Evolutionary conservation across 35 echinoderm and acorn worm genomes (phyloP).

Genomic region (Ophioderma brevispina): DNA sequence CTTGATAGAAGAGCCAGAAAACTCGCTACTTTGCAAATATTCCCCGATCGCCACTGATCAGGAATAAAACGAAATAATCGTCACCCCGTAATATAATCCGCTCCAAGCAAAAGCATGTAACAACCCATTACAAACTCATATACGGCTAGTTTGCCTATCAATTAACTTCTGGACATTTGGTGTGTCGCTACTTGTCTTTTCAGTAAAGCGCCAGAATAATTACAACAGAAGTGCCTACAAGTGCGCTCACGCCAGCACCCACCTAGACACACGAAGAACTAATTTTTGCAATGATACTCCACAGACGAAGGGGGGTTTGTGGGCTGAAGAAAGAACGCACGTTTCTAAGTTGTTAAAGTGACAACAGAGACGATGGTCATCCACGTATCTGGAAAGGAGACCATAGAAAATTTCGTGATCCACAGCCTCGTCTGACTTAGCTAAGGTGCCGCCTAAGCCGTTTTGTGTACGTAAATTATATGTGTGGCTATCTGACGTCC

Average conservation of each 20-base stretch:
- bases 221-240: constrained; percentile 47
- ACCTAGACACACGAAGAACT: constrained; percentile 39
- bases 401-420: too few species aligned
- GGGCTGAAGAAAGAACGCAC: not conserved
- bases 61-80: constrained; percentile 39
- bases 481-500: too few species aligned
- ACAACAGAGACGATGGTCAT: constrained; percentile 28
- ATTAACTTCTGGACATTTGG: not conserved
- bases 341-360: not conserved
- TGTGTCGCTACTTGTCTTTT: not conserved
- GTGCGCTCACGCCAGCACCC: constrained; percentile 53
- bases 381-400: constrained; percentile 12
- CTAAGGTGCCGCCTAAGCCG: too few species aligned
- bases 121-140: constrained; percentile 67
- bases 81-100: constrained; percentile 51
- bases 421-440: too few species aligned
- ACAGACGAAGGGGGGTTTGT: constrained; percentile 11
- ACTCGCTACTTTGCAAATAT: constrained; percentile 46
- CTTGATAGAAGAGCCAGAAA: constrained; percentile 55
- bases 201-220: constrained; percentile 22
- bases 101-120: constrained; percentile 56
- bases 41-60: constrained; percentile 30
- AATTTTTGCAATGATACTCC: constrained; percentile 44
- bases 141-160: constrained; percentile 55
- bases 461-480: too few species aligned